Base-by-base conservation (phyloP, 2,888 invertebrate species). In the Heliconius erato region DNA sequence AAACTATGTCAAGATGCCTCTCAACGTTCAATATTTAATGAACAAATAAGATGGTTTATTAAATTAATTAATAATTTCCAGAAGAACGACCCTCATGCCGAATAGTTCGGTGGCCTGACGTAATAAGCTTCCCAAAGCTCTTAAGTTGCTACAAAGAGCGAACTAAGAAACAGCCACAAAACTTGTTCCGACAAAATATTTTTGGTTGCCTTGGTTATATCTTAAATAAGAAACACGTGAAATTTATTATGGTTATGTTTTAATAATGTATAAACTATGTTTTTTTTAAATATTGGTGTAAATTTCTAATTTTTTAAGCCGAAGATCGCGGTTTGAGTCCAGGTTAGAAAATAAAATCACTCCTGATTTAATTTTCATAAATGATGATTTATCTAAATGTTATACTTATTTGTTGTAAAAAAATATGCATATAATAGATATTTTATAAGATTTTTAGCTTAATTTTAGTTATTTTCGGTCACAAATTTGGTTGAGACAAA, bases 61-160 rank as follows among this genome's bases (percentile, higher is more conserved):
- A 71, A 77, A 81, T 81, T 69, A 77, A 81, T 78, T 78, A 77
- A 77, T 81, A 69, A 77, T 81, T 81, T 77, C 63, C 54, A 63
- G 71, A 80, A 81, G 74, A 81, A 81, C 79, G 72, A 67, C 40
- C 77, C 72, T 79, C 54, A 82, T 84, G 71, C 69, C 78, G 74
- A 83, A 85, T 83, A 83, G 82, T 83, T 84, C 65, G 63, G 67
- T 67, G 79, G 78, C 67, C 76, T 85, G 84, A 84, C 85, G 81
- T 81, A 84, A 84, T 85, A 84, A 85, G 84, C 84, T 82, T 78
- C 65, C 65, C 32, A 68, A 81, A 85, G 83, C 83, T 84, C 83
- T 84, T 84, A 83, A 85, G 83, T 84, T 83, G 72, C 78, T 74
- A 81, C 82, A 84, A 84, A 84, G 81, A 84, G 81, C 76, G 71